Evolutionary conservation across 2,888 invertebrate species (phyloP).

Genomic region (Tuta absoluta): DNA sequence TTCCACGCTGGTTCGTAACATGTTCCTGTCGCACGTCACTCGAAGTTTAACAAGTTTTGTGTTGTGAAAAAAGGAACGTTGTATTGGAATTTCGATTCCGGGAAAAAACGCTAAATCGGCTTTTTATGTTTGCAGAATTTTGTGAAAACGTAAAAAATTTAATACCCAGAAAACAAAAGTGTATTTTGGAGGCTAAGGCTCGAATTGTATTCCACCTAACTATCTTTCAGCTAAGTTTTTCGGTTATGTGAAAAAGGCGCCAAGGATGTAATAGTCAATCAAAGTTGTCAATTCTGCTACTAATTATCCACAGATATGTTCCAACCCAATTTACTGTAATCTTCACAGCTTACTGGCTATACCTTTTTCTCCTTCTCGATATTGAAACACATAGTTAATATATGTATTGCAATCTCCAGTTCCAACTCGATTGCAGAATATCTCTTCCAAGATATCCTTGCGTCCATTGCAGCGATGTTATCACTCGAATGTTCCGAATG

Average conservation of each 20-base stretch:
- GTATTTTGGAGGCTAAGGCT: no score
- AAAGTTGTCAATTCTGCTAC: not conserved
- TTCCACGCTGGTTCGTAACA: not conserved
- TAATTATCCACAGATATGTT: no score
- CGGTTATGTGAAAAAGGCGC: no score
- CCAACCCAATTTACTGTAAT: no score
- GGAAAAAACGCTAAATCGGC: not conserved
- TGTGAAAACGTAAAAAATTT: not conserved
- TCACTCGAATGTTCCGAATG: not conserved
- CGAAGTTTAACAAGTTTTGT: slow-evolving; percentile 7
- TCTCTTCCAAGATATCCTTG: not conserved
- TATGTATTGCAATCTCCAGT: not conserved
- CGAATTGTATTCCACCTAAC: no score
- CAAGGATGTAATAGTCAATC: no score
- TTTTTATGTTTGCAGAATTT: not conserved
- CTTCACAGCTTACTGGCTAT: no score
- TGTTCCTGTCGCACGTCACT: slow-evolving; percentile 3
- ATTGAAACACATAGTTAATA: no score
- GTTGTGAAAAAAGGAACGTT: slow-evolving; percentile 3
- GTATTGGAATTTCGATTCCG: not conserved
- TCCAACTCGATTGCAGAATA: not conserved
- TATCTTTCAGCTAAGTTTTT: no score
- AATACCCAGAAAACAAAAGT: not conserved
- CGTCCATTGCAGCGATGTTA: not conserved
- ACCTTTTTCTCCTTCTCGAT: no score